Conservation (phyloP, 2,888 invertebrate genomes). For the Lagria hirta region DNA sequence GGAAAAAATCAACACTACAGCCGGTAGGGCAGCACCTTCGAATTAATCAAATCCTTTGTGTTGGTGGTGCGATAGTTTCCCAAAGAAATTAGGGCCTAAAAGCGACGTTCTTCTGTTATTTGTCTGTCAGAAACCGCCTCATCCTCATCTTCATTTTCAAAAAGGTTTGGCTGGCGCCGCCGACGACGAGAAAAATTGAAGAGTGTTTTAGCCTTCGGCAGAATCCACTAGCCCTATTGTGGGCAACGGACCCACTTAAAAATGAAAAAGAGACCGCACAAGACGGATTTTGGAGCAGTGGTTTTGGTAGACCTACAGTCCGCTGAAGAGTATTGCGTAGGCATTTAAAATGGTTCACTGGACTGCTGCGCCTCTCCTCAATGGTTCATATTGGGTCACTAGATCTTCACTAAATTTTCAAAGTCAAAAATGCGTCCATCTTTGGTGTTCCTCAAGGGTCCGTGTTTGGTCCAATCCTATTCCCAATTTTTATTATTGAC, state of each 20-base stretch:
- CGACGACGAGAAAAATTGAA: slow-evolving; percentile 27
- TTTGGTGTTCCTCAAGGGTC: too few relatives aligned
- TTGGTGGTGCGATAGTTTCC: slow-evolving; percentile 18
- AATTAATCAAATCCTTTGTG: slow-evolving; percentile 27
- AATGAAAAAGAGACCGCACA: slow-evolving; percentile 18
- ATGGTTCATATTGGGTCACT: too few relatives aligned
- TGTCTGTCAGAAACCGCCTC: slow-evolving; percentile 24
- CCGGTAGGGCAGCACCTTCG: too few relatives aligned
- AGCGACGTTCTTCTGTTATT: slow-evolving; percentile 24
- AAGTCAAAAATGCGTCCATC: too few relatives aligned
- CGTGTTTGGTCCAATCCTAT: too few relatives aligned
- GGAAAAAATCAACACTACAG: too few relatives aligned
- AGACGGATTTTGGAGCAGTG: slow-evolving; percentile 7
- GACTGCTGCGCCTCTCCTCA: too few relatives aligned
- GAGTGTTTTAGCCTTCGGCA: slow-evolving; percentile 20
- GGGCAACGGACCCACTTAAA: slow-evolving; percentile 8
- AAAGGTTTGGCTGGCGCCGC: slow-evolving; percentile 27
- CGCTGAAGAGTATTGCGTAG: slow-evolving; percentile 1
- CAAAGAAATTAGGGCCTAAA: slow-evolving; percentile 5
- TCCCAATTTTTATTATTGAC: too few relatives aligned
- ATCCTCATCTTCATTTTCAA: slow-evolving; percentile 24
- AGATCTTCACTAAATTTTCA: too few relatives aligned
- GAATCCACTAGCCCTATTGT: slow-evolving; percentile 7
- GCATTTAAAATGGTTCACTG: too few relatives aligned
- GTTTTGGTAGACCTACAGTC: slow-evolving; percentile 5